These are phyloP conservation scores for Aviceda subcristata DNA, from an alignment of 2,113 vertebrate genomes.

Conservation along the genomic window DNA sequence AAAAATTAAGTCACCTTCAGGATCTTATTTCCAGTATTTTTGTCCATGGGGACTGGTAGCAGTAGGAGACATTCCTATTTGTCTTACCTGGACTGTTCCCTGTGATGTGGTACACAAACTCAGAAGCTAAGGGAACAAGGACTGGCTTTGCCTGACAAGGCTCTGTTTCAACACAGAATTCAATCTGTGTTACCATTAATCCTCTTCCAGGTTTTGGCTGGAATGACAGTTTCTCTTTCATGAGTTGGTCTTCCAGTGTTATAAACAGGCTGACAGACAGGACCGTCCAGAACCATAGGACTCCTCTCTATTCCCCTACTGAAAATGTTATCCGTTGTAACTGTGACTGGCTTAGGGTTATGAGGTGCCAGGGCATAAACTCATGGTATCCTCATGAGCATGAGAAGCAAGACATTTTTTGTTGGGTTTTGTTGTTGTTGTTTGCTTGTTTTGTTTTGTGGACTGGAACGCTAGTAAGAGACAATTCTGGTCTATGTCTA, in stretches of 20 bases:
- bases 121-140: neutral
- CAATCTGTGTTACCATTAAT: neutral
- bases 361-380: neutral
- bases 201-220: neutral
- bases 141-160: neutral
- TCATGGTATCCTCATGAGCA: neutral
- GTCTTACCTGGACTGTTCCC: neutral
- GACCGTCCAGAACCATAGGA: neutral
- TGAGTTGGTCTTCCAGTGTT: neutral
- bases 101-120: fast-evolving
- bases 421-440: neutral
- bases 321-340: neutral
- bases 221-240: neutral
- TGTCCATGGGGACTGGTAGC: neutral
- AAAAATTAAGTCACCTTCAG: neutral
- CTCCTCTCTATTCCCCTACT: neutral
- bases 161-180: neutral
- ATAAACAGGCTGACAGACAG: neutral
- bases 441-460: neutral
- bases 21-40: neutral
- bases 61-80: neutral
- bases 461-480: neutral
- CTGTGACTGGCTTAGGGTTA: neutral
- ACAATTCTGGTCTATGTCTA: neutral
- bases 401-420: neutral